Conservation (phyloP, 2,888 invertebrate genomes). For the Suillia variegata region DNA sequence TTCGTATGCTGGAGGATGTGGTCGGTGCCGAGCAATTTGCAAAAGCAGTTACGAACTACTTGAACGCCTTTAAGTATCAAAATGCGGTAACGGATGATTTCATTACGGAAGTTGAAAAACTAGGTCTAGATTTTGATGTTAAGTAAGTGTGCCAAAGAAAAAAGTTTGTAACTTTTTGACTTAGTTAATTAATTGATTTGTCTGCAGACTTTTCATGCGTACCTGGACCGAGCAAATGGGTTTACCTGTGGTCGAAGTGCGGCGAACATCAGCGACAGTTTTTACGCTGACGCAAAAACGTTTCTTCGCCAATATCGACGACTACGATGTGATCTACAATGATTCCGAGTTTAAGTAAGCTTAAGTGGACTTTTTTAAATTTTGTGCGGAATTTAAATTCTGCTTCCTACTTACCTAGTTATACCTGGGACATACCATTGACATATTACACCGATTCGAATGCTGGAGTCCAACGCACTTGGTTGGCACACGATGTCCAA, state of each 20-base stretch:
- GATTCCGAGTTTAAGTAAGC: constrained; percentile 62
- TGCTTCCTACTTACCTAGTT: constrained; percentile 61
- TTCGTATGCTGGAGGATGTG: constrained; percentile 85
- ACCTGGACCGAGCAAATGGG: constrained; percentile 91
- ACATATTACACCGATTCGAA: constrained; percentile 69
- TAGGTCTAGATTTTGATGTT: constrained; percentile 63
- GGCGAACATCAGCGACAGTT: constrained; percentile 46
- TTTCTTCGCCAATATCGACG: constrained; percentile 73
- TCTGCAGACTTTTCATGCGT: constrained; percentile 70
- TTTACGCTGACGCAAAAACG: constrained; percentile 72
- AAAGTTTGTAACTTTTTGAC: background rate
- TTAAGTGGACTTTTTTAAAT: background rate
- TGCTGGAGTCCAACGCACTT: constrained; percentile 39
- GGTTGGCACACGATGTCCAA: constrained; percentile 38
- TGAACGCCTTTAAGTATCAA: constrained; percentile 70
- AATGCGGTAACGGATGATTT: constrained; percentile 84
- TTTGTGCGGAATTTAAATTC: background rate
- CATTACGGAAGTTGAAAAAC: constrained; percentile 64
- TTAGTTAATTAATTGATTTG: background rate
- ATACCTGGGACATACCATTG: constrained; percentile 83
- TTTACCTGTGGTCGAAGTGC: constrained; percentile 75
- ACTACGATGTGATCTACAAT: constrained; percentile 58
- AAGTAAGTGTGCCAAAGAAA: constrained; percentile 30
- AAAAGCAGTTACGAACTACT: constrained; percentile 73
- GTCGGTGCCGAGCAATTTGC: constrained; percentile 73